Evolutionary conservation across 2,888 invertebrate genomes (phyloP).

Genomic region (Phlogophora meticulosa): DNA sequence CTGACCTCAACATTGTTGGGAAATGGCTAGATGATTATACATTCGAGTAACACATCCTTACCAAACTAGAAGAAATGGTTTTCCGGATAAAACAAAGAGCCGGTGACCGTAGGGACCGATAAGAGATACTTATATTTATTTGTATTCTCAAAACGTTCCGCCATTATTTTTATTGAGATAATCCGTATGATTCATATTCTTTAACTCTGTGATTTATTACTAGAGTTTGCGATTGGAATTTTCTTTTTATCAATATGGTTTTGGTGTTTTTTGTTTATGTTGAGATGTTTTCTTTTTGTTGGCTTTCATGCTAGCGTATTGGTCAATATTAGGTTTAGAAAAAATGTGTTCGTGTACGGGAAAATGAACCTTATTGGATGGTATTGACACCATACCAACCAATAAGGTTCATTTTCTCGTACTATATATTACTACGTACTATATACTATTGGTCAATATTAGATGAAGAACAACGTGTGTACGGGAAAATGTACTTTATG

Average conservation of each 20-base stretch:
- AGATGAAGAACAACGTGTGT: too few relatives aligned
- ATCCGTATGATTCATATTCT: conserved; percentile 81
- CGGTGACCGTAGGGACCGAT: conserved; percentile 64
- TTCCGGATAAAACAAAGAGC: conserved; percentile 51
- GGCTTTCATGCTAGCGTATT: neutral
- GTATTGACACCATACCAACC: too few relatives aligned
- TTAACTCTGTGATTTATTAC: conserved; percentile 78
- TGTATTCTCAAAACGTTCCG: conserved; percentile 73
- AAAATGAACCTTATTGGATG: too few relatives aligned
- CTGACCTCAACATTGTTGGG: too few relatives aligned
- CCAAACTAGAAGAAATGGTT: conserved; percentile 60
- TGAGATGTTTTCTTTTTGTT: conserved; percentile 6
- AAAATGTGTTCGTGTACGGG: too few relatives aligned
- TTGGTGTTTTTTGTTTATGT: conserved; percentile 29
- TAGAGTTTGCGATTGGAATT: conserved; percentile 74
- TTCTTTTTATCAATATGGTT: conserved; percentile 68
- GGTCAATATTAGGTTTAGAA: neutral
- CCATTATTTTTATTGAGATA: conserved; percentile 81
- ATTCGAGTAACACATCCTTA: conserved; percentile 9
- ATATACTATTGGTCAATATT: too few relatives aligned
- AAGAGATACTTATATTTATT: conserved; percentile 69
- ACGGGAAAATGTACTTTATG: too few relatives aligned
- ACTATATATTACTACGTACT: too few relatives aligned
- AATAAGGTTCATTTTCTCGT: too few relatives aligned
- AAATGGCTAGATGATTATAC: too few relatives aligned